Evolutionary conservation across 2,113 vertebrate species (phyloP).

Genomic region (Phycodurus eques): DNA sequence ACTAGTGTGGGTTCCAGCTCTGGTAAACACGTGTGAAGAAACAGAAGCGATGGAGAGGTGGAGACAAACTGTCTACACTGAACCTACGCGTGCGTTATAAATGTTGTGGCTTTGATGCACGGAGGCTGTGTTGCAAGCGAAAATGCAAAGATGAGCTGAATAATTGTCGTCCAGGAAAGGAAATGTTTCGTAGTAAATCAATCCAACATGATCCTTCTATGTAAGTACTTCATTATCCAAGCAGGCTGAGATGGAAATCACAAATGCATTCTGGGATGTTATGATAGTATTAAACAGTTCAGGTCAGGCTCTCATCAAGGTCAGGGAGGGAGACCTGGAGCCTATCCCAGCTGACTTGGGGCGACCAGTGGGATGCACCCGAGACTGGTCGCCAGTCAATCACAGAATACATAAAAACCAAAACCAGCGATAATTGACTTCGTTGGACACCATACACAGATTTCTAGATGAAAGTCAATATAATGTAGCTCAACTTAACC

Average conservation of each 20-base stretch:
- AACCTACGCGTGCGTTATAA: slow-evolving; percentile 15
- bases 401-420: background rate
- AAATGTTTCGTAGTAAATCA: background rate
- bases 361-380: background rate
- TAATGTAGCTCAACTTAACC: too few species aligned
- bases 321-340: background rate
- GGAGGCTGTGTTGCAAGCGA: background rate
- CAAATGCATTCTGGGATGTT: background rate
- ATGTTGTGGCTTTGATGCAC: background rate
- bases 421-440: background rate
- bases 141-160: background rate
- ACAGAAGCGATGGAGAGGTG: slow-evolving; percentile 6
- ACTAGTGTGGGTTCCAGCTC: slow-evolving; percentile 49
- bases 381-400: background rate
- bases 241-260: background rate
- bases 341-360: background rate
- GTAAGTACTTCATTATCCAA: background rate
- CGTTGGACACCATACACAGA: too few species aligned
- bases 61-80: slow-evolving; percentile 20
- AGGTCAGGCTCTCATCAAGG: slow-evolving; percentile 18
- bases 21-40: slow-evolving; percentile 52
- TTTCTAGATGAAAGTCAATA: too few species aligned
- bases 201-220: background rate
- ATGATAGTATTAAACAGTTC: slow-evolving; percentile 34
- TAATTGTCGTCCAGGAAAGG: background rate